Percentiles rank a stretch among this genome's conserved stretches.
Evolutionary conservation across 1,140 invertebrate genomes (phyloP).

Genomic region (Diorhabda carinulata): DNA sequence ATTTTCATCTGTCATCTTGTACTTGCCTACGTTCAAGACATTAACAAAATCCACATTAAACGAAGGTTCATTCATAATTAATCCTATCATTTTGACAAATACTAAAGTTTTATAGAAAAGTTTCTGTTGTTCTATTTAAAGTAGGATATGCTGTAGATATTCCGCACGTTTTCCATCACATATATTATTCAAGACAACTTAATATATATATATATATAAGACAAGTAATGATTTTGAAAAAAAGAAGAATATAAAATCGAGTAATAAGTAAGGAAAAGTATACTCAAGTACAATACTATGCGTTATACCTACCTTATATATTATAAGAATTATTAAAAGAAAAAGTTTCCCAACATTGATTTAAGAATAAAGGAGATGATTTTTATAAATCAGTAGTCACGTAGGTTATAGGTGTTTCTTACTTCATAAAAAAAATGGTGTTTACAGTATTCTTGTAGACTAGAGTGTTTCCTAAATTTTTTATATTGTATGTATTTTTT

Average conservation of each 20-base stretch:
- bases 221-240: not conserved
- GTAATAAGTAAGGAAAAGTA: not conserved
- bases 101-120: too few species aligned
- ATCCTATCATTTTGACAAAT: too few species aligned
- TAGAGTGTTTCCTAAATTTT: conserved; percentile 48
- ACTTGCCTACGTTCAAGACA: too few species aligned
- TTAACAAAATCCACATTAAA: too few species aligned
- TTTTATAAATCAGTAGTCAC: conserved; percentile 41
- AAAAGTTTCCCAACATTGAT: conserved; percentile 40
- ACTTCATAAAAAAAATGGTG: conserved; percentile 45
- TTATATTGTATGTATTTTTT: conserved; percentile 50
- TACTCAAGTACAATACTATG: not conserved
- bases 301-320: conserved; percentile 25
- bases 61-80: too few species aligned
- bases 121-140: not conserved
- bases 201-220: not conserved
- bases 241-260: not conserved
- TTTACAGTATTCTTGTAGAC: conserved; percentile 49
- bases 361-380: conserved; percentile 32
- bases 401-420: conserved; percentile 45
- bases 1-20: too few species aligned
- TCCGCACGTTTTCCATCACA: not conserved
- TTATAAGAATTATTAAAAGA: conserved; percentile 23
- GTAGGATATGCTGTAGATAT: not conserved
- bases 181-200: not conserved